Percentiles rank a stretch among this genome's conserved stretches.
phyloP scores from a whole-genome alignment of 2,113 vertebrate species.

The Illadopsis cleaveri region DNA sequence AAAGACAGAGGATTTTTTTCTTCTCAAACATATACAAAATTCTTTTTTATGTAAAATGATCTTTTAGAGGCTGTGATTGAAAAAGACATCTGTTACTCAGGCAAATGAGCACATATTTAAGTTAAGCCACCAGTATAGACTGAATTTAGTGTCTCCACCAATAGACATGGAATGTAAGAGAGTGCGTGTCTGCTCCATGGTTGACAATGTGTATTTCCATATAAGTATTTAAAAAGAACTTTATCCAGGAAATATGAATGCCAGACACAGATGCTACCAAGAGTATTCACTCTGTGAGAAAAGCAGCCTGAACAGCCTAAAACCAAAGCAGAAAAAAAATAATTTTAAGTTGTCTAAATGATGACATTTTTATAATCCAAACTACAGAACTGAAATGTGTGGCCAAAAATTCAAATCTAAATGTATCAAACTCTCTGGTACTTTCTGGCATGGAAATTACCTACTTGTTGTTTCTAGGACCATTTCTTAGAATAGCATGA shows the following conservation, averaged over 20 bases:
- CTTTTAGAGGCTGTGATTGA: neutral
- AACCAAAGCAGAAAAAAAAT: neutral
- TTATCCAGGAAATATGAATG: neutral
- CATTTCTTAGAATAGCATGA: neutral
- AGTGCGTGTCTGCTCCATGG: neutral
- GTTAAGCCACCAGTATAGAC: neutral
- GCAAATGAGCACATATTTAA: neutral
- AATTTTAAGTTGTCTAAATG: neutral
- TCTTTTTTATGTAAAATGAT: neutral
- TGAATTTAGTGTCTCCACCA: neutral
- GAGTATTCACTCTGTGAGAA: neutral
- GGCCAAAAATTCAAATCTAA: neutral
- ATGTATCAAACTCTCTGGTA: neutral
- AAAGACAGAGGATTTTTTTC: neutral
- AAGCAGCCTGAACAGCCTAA: neutral
- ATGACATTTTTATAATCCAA: rapidly evolving
- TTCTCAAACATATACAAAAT: neutral
- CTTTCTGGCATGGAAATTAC: neutral
- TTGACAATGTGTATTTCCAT: neutral
- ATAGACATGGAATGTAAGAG: neutral
- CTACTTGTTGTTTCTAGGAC: neutral
- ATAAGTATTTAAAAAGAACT: neutral
- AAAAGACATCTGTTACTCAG: neutral
- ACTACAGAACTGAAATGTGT: neutral
- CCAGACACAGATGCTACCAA: neutral